A percentile compares a stretch with the other conserved stretches of the same genome.
Evolutionary conservation across 2,888 invertebrate genomes (phyloP).

Genomic region (Herminia tarsipennalis): DNA sequence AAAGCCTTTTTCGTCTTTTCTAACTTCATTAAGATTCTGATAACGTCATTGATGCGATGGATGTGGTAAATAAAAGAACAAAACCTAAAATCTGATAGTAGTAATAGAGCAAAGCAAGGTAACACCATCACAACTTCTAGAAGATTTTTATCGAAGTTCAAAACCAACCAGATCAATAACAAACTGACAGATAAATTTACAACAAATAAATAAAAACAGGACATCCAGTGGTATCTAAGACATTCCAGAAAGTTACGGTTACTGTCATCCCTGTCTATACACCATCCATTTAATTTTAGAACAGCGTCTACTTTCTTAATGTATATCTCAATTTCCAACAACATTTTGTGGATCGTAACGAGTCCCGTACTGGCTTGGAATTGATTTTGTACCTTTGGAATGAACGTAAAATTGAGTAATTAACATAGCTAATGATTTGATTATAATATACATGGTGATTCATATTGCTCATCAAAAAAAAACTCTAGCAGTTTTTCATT

Average conservation of each 20-base stretch:
- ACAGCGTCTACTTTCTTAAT: constrained; percentile 39
- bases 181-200: constrained; percentile 34
- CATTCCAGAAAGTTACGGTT: constrained; percentile 33
- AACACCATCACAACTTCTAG: constrained; percentile 48
- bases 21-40: constrained; percentile 37
- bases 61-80: constrained; percentile 46
- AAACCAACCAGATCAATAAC: constrained; percentile 41
- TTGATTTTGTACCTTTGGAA: no score
- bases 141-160: constrained; percentile 33
- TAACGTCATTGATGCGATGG: constrained; percentile 42
- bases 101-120: constrained; percentile 50
- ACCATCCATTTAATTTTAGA: constrained; percentile 42
- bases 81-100: constrained; percentile 50
- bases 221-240: constrained; percentile 41
- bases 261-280: constrained; percentile 39
- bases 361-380: no score
- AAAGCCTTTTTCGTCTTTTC: constrained; percentile 15
- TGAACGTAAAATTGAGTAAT: not conserved
- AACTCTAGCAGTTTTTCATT: no score
- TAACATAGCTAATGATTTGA: not conserved
- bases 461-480: no score
- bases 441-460: constrained; percentile 1
- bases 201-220: constrained; percentile 30
- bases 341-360: no score
- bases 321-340: constrained; percentile 39